Conservation (phyloP, 2,888 invertebrate genomes). For the Amiota communis region DNA sequence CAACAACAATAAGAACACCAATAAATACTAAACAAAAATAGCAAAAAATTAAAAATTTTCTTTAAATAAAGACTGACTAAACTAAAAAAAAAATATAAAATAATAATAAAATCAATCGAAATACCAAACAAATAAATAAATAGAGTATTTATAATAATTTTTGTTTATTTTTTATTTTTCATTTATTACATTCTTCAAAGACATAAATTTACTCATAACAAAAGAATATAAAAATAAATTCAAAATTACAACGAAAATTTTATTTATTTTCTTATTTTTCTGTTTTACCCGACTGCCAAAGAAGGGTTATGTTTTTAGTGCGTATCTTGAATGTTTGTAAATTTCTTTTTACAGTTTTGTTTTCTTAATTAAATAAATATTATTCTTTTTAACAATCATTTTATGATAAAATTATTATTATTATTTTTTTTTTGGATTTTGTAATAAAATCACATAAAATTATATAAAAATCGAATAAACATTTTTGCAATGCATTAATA, state of each 20-base stretch:
- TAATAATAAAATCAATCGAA: neutral
- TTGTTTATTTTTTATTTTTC: neutral
- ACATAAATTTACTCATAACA: neutral
- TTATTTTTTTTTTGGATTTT: no score
- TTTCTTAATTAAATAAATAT: no score
- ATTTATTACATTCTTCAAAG: neutral
- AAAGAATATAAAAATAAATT: neutral
- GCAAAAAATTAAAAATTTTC: constrained; percentile 14
- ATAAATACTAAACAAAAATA: constrained; percentile 10
- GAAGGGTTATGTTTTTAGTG: no score
- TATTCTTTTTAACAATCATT: no score
- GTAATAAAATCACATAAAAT: neutral
- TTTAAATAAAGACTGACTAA: constrained; percentile 26
- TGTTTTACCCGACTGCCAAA: no score
- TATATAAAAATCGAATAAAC: constrained; percentile 36
- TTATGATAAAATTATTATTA: no score
- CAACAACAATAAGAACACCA: neutral
- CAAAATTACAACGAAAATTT: neutral
- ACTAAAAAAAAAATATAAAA: constrained; percentile 43
- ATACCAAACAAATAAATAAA: neutral
- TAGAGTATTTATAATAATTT: neutral
- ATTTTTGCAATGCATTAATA: constrained; percentile 41
- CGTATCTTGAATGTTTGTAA: no score
- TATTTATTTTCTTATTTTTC: neutral
- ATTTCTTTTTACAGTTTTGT: no score